These are phyloP conservation scores for Knipowitschia caucasica DNA, from an alignment of 2,797 vertebrate genomes.

Conservation along the genomic window DNA sequence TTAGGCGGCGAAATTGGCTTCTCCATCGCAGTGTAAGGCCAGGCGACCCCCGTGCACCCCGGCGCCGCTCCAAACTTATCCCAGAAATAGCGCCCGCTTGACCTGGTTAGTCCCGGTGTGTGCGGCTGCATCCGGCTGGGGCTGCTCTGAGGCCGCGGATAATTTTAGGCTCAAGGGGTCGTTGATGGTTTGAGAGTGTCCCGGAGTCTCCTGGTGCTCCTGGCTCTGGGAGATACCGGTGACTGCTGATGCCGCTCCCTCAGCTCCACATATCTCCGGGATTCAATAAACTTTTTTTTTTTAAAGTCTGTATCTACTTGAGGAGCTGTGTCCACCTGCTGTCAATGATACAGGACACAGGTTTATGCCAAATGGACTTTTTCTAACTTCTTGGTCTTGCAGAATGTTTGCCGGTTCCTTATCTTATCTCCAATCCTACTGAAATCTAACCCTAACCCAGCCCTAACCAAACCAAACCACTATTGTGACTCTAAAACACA, in stretches of 20 bases:
- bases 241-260: constrained; percentile 32
- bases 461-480: no score
- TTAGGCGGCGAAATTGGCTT: constrained; percentile 21
- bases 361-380: constrained; percentile 3
- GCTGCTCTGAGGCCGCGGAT: not conserved
- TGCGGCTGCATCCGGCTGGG: no score
- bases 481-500: no score
- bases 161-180: constrained; percentile 26
- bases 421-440: no score
- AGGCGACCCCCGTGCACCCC: constrained; percentile 7
- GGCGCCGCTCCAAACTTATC: constrained; percentile 43
- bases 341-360: no score
- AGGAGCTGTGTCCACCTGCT: no score
- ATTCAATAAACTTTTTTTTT: constrained; percentile 14
- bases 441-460: no score
- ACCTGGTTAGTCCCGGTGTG: constrained; percentile 48
- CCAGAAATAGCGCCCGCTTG: constrained; percentile 58
- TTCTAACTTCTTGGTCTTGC: no score
- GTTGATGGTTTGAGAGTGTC: constrained; percentile 22
- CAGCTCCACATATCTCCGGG: constrained; percentile 16
- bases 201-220: constrained; percentile 24
- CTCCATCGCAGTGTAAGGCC: constrained; percentile 15
- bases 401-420: no score
- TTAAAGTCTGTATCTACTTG: no score
- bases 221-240: constrained; percentile 34